Evolutionary conservation across 2,888 invertebrate species (phyloP).

Genomic region (Plebejus anna): DNA sequence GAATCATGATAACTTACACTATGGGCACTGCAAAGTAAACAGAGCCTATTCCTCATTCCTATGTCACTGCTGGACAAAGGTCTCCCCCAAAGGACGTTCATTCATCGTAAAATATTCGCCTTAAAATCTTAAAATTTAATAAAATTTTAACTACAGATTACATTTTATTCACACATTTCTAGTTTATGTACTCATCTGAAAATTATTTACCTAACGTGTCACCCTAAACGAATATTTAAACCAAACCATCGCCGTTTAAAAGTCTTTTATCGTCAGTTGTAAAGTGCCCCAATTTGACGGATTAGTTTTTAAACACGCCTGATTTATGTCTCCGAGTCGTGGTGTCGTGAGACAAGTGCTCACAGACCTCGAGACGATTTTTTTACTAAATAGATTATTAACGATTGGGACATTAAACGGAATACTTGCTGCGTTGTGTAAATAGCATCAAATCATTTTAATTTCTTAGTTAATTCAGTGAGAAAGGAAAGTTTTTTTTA

Average conservation of each 20-base stretch:
- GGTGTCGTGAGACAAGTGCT: conserved; percentile 68
- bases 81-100: too few relatives aligned
- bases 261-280: conserved; percentile 15
- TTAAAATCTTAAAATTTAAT: too few relatives aligned
- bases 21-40: not conserved
- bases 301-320: conserved; percentile 65
- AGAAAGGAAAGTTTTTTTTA: not conserved
- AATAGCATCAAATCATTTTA: conserved; percentile 24
- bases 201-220: too few relatives aligned
- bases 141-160: too few relatives aligned
- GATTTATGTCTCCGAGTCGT: conserved; percentile 64
- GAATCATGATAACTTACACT: not conserved
- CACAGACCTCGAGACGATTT: conserved; percentile 47
- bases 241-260: not conserved
- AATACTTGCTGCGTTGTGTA: not conserved
- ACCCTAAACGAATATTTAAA: too few relatives aligned
- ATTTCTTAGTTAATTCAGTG: conserved; percentile 4
- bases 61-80: too few relatives aligned
- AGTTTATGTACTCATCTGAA: too few relatives aligned
- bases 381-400: conserved; percentile 38
- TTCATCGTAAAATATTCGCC: too few relatives aligned
- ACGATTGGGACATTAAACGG: not conserved
- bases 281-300: conserved; percentile 39
- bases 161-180: too few relatives aligned
- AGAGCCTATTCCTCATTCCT: too few relatives aligned